Conservation (phyloP, 2,113 vertebrate genomes). For the Equus quagga region DNA sequence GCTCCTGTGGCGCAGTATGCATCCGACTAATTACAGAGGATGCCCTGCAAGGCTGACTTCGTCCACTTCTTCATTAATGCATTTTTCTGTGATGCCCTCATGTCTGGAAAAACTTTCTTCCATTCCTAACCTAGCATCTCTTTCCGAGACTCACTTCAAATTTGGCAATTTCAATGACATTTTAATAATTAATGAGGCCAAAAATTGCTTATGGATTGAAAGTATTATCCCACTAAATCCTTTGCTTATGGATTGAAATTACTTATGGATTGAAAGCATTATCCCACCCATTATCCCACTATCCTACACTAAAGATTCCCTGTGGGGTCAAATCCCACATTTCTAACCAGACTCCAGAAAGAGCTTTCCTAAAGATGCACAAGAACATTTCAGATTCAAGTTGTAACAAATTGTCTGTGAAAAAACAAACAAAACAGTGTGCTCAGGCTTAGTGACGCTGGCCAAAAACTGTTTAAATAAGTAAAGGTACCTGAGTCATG, state of each 20-base stretch:
- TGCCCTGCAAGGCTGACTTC: not conserved
- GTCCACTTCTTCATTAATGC: too few species aligned
- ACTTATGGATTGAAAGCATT: not conserved
- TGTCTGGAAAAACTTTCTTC: not conserved
- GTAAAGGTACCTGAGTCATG: not conserved
- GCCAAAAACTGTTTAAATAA: not conserved
- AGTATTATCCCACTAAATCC: not conserved
- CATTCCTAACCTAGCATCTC: not conserved
- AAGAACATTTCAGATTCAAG: not conserved
- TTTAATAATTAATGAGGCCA: not conserved
- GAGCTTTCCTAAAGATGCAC: not conserved
- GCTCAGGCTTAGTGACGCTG: not conserved
- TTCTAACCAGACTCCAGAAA: not conserved
- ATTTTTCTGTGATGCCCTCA: not conserved
- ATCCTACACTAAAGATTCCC: not conserved
- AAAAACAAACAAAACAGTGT: not conserved
- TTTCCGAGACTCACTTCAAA: not conserved
- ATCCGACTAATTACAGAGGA: not conserved
- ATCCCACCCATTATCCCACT: too few species aligned
- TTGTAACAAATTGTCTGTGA: not conserved
- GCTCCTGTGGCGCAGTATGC: not conserved
- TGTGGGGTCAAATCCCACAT: not conserved
- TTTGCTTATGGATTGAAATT: too few species aligned
- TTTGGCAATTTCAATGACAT: not conserved
- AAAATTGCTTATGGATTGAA: not conserved